These are phyloP conservation scores for Tokudaia tokunoshimensis DNA, from an alignment of 2,797 vertebrate species.

Conservation along the genomic window DNA sequence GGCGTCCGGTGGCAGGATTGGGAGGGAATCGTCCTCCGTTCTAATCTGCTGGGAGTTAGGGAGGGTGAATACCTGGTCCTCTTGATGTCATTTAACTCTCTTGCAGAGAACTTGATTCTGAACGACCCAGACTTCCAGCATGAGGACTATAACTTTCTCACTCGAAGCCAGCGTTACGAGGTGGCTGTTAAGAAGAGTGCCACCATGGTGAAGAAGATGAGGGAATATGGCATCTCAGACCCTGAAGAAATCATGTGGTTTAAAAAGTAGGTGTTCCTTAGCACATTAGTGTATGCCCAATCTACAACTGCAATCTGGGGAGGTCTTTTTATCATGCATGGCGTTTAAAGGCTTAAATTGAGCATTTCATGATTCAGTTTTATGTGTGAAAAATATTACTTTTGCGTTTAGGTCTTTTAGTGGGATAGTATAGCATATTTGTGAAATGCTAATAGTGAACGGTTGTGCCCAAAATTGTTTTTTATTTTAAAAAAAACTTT, in stretches of 20 bases:
- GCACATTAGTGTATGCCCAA: background rate
- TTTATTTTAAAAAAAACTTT: background rate
- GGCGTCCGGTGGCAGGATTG: background rate
- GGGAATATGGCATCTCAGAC: conserved; percentile 94
- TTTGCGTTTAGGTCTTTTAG: background rate
- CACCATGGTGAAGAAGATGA: conserved; percentile 94
- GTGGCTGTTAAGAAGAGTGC: conserved; percentile 95
- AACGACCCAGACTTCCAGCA: conserved; percentile 95
- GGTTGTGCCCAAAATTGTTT: background rate
- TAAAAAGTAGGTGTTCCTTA: conserved; percentile 92
- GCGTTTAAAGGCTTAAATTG: background rate
- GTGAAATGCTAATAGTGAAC: background rate
- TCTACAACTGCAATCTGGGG: background rate
- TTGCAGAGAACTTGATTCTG: conserved; percentile 87
- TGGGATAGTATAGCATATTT: background rate
- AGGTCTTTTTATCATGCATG: background rate
- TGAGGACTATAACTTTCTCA: conserved; percentile 95
- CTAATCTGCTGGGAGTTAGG: background rate
- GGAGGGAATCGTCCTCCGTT: background rate
- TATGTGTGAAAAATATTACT: background rate
- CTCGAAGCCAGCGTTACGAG: conserved; percentile 96
- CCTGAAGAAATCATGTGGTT: conserved; percentile 96
- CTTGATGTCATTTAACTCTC: background rate
- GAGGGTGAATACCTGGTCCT: background rate
- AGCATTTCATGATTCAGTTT: background rate